A percentile compares a stretch with the other conserved stretches of the same genome.
Conservation (phyloP, 2,888 invertebrate genomes). For the Lysandra coridon region DNA sequence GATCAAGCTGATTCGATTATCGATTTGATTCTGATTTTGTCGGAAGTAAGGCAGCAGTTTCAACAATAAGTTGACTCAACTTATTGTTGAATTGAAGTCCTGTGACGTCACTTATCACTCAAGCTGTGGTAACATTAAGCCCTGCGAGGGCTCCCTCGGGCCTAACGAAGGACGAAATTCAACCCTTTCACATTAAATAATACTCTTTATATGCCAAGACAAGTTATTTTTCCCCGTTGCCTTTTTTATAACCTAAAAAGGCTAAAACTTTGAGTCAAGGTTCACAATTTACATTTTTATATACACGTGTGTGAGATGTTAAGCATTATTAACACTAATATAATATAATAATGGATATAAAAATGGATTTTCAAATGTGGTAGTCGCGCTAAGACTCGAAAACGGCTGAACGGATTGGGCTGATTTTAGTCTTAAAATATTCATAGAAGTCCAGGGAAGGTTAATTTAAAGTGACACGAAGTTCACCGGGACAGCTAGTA, state of each 20-base stretch:
- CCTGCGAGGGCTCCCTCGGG: neutral
- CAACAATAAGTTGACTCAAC: neutral
- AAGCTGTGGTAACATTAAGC: neutral
- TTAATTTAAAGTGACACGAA: too few relatives aligned
- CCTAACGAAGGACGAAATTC: constrained; percentile 8
- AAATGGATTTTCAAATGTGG: too few relatives aligned
- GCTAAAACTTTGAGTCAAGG: neutral
- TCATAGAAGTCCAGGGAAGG: too few relatives aligned
- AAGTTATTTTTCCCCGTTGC: neutral
- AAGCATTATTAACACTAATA: too few relatives aligned
- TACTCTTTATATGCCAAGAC: neutral
- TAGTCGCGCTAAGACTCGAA: too few relatives aligned
- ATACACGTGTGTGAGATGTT: neutral
- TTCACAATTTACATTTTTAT: constrained; percentile 18
- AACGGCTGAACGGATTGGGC: too few relatives aligned
- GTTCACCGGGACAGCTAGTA: too few relatives aligned
- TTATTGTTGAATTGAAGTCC: neutral
- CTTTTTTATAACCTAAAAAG: neutral
- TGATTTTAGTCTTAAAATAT: too few relatives aligned
- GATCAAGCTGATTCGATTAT: too few relatives aligned
- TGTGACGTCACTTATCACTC: constrained; percentile 12
- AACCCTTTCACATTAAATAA: constrained; percentile 2
- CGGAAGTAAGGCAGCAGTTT: too few relatives aligned
- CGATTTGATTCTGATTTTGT: too few relatives aligned
- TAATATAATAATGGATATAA: too few relatives aligned